Conservation (phyloP, 2,797 vertebrate genomes). For the Tenualosa ilisha region DNA sequence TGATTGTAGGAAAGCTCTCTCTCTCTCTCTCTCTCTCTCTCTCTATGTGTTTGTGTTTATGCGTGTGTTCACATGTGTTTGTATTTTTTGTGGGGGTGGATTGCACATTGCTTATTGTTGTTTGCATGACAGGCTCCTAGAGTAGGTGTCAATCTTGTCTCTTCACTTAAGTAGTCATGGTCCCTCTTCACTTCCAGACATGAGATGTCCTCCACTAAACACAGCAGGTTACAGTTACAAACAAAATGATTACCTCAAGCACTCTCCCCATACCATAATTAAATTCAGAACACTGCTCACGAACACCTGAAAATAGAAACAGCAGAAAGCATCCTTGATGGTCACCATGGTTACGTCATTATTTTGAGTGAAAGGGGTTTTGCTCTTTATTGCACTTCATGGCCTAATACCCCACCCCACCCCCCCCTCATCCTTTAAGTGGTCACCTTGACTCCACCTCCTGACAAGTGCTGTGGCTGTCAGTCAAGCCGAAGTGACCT, state of each 20-base stretch:
- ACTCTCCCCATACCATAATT: neutral
- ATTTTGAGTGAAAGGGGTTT: neutral
- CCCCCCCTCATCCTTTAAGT: neutral
- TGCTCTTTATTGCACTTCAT: neutral
- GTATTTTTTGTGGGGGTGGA: neutral
- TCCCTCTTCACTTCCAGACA: neutral
- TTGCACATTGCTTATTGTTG: neutral
- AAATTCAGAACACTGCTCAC: neutral
- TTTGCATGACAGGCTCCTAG: neutral
- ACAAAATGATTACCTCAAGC: constrained; percentile 8
- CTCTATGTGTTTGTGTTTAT: neutral
- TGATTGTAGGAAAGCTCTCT: too few relatives aligned
- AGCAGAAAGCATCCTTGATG: neutral
- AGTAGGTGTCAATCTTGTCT: neutral
- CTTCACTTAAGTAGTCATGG: neutral
- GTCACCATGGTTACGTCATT: constrained; percentile 2
- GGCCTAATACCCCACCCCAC: neutral
- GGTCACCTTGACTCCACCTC: neutral
- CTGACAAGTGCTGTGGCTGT: neutral
- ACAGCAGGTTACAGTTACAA: neutral
- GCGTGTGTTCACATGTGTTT: neutral
- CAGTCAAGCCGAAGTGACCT: neutral
- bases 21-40: too few relatives aligned
- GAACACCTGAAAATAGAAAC: neutral
- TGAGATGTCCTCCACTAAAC: neutral